Base-by-base conservation (phyloP, 2,888 invertebrate genomes). In the Labia minor region DNA sequence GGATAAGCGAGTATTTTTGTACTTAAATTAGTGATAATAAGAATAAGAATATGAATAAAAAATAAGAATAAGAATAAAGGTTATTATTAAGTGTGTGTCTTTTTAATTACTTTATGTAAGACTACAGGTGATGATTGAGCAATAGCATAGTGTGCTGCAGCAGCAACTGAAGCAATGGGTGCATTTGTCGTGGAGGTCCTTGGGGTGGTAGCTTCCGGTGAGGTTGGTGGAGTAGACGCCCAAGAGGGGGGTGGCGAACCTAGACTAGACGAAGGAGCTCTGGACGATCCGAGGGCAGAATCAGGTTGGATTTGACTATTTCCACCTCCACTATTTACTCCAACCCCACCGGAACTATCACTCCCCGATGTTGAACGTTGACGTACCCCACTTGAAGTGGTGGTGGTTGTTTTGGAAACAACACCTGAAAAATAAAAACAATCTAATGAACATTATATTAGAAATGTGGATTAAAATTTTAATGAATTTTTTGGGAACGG, bases 181-280 rank as follows among this genome's bases (percentile, higher is more conserved):
- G 64, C 63, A 66, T 63, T 67, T 63, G 67, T 64, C 49, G 49
- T 49, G n/a, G 49, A 49, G n/a, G 49, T 49, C n/a, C 49, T 79
- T 1, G 81, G 81, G 20, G 79, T 79, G 0, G 79, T 76, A 68
- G 77, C 85, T 74, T 78, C 85, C 64, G 84, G 81, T 70, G 83
- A 82, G 21, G 82, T 81, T 8, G 84, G 81, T 1, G 84, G 83
- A 61, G 81, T 81, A 0, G 83, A 83, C 0, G 83, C 80, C 80
- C 83, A 83, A 1, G 83, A 83, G 1, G 83, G 81, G 1, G 83
- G 82, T 67, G 64, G 63, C 63, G 33, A 37, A 19, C 37, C 67
- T 65, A 61, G 21, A 63, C 19, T 68, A 63, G 19, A 67, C 66
- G 37, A 49, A 11, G 49, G 49, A 3, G 49, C 49, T 14, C 49